Evolutionary conservation across 2,797 vertebrate genomes (phyloP).

Genomic region (Salmo trutta): DNA sequence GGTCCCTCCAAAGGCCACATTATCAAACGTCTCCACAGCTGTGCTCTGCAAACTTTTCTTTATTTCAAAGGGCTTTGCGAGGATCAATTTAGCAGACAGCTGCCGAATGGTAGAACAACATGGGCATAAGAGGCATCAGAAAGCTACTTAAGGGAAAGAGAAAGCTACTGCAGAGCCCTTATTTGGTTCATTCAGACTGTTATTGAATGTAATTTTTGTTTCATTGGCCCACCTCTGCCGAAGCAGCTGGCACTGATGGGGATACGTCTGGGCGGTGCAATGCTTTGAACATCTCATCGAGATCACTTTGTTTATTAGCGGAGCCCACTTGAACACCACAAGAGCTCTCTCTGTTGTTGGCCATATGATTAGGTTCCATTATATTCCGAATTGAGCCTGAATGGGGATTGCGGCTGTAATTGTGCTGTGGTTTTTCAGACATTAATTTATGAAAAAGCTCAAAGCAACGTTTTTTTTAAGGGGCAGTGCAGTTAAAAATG

Average conservation of each 20-base stretch:
- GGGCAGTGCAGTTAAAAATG: too few species aligned
- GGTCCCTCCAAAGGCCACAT: constrained; percentile 40
- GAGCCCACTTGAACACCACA: not conserved
- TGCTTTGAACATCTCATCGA: not conserved
- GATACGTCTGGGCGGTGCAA: not conserved
- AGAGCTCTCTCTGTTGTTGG: not conserved
- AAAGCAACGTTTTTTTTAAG: too few species aligned
- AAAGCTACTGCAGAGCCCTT: not conserved
- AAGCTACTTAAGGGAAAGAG: constrained; percentile 18
- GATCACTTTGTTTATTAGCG: not conserved
- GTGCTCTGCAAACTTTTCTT: constrained; percentile 42
- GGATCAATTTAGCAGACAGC: constrained; percentile 41
- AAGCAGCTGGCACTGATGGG: not conserved
- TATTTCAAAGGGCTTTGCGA: constrained; percentile 48
- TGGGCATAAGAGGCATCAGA: not conserved
- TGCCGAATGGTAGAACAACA: constrained; percentile 26
- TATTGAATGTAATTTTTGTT: not conserved
- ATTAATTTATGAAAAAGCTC: too few species aligned
- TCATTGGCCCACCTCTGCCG: not conserved
- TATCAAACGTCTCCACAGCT: constrained; percentile 55
- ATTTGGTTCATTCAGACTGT: not conserved
- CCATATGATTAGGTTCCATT: not conserved
- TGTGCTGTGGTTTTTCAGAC: too few species aligned
- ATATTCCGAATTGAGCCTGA: not conserved
- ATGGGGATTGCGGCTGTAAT: not conserved